Base-by-base conservation (phyloP, 2,797 vertebrate species). In the Schizopygopsis malacanthus region DNA sequence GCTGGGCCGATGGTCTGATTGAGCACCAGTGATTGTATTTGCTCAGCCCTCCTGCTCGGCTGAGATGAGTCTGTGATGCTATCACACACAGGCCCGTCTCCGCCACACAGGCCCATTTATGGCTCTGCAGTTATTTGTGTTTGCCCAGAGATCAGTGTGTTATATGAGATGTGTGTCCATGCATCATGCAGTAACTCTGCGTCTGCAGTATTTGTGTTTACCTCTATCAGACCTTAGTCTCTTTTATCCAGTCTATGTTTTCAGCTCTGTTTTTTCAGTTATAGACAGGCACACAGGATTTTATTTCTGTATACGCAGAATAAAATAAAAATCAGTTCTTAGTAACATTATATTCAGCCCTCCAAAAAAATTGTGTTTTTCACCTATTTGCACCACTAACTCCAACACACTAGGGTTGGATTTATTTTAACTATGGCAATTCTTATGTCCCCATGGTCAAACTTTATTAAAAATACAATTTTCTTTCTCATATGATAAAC, bases 21-120 rank as follows among this genome's bases (percentile, higher is more conserved):
- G 73, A 88, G 85, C 37, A 25, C 78, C 54, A 65, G 77, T 87
- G 87, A 91, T 91, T 88, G 87, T 89, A 82, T 91, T 89, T 86
- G 88, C 87, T 75, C 77, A 87, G 86, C 76, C 83, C 77, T 79
- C 56, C 81, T 81, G 71, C 79, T 85, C 56, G 50, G 8, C 70
- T 47, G 84, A 88, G 87, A 85, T n/a, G 77, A 86, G 85, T 56
- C 59, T 77, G 79, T 9, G 85, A 87, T 88, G 78, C 81, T 81
- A 89, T 90, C 88, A 85, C 43, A 69, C 67, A 67, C 43, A 20
- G 28, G 12, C 76, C 41, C 41, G n/a, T 65, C 72, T 69, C 72
- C 7, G 2, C 37, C 59, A n/a, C 39, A 11, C 9, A 43, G 59
- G 77, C 76, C 83, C 50, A 78, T 89, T 88, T 87, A 89, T 85